Evolutionary conservation across 2,797 vertebrate species (phyloP), one percentile per base, ranked within the genome.

Genomic region (Myotis vivesi): DNA sequence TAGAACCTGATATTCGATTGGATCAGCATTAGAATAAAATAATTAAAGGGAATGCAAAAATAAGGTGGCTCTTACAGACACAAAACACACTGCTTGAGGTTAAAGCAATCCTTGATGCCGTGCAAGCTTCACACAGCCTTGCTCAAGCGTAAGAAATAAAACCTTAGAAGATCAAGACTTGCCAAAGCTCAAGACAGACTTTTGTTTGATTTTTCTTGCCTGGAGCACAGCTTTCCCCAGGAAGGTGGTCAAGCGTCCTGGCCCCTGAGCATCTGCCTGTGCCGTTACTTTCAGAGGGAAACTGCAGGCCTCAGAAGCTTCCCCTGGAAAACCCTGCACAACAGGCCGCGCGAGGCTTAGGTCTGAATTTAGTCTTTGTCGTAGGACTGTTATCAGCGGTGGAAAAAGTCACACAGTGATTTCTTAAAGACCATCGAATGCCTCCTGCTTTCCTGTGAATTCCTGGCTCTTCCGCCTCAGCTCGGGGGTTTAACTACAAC

Each of bases 301-400:
- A 93, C 55, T 72, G 46, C 92, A 17, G 80, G 30, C 10, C 75
- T 92, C 38, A 11, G 25, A 23, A 55, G 59, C 36, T 75, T 84
- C 2, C n/a, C 30, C 19, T 36, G 71, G 72, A 90, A 92, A 95
- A 23, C 80, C 36, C 51, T 93, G 88, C 25, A 62, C 36, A 79
- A 68, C 94, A 75, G 46, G 8, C 22, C 38, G 2, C 38, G 2
- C 46, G 79, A 91, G 22, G 68, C 49, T 38, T 25, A 51, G 20
- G 79, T 86, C 44, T 89, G 93, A 87, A 95, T 92, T 84, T 51
- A 92, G 73, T 83, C 38, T 79, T 79, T 66, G 38, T 96, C 82
- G 66, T 30, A 73, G 57, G 20, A 90, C 44, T 5, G 0, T 86
- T 81, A 66, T 19, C 82, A 44, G 49, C 25, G 22, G 38, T 82